A percentile compares a stretch with the other conserved stretches of the same genome.
Conservation (phyloP, 1,140 invertebrate species). For the Neodiprion fabricii region DNA sequence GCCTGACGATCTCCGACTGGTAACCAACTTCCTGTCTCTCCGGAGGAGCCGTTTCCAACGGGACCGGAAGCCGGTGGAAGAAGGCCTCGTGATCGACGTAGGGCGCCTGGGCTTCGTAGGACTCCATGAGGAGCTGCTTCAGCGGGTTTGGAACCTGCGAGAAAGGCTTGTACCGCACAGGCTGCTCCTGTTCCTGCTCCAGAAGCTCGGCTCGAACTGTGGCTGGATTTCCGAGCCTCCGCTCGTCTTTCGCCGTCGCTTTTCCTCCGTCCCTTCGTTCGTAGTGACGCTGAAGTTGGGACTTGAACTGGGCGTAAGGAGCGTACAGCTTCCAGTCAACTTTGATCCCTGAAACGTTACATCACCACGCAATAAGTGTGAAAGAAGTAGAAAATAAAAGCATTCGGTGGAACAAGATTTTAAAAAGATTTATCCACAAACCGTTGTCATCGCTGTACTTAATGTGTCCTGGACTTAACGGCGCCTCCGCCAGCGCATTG, state of each 20-base stretch:
- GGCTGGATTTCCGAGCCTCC: background rate
- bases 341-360: constrained; percentile 38
- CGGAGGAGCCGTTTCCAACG: constrained; percentile 30
- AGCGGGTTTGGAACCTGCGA: constrained; percentile 44
- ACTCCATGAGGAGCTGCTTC: constrained; percentile 44
- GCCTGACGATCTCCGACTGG: background rate
- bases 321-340: constrained; percentile 47
- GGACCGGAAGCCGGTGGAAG: constrained; percentile 33
- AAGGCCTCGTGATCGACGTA: constrained; percentile 50
- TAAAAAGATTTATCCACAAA: constrained; percentile 29
- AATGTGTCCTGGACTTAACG: constrained; percentile 43
- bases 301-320: constrained; percentile 38
- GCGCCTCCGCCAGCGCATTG: constrained; percentile 34
- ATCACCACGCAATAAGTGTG: background rate
- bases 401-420: constrained; percentile 2
- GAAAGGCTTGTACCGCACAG: constrained; percentile 43
- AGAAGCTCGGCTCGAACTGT: background rate
- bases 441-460: constrained; percentile 50
- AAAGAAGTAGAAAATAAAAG: constrained; percentile 9
- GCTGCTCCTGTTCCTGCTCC: constrained; percentile 12
- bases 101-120: constrained; percentile 44
- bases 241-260: background rate
- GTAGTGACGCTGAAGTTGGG: constrained; percentile 28
- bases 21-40: constrained; percentile 21
- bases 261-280: constrained; percentile 37